These are phyloP conservation scores for Cylindroiulus punctatus DNA, from an alignment of 2,888 invertebrate species.

Conservation along the genomic window DNA sequence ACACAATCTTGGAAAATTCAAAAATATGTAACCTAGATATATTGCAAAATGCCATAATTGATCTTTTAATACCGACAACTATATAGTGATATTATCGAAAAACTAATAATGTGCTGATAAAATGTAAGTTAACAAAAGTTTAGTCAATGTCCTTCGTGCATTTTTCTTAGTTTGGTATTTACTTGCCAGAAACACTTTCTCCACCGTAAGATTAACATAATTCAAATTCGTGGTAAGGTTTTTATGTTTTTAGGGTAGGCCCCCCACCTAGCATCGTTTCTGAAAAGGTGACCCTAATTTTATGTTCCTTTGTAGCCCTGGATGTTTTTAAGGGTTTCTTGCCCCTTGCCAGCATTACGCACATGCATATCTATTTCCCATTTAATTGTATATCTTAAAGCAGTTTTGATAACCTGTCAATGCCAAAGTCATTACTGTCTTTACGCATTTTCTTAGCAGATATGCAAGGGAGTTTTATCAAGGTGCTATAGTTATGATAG, in stretches of 20 bases:
- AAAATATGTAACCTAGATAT: too few species aligned
- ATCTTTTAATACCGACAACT: too few species aligned
- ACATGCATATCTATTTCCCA: conserved; percentile 12
- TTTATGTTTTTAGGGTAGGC: neutral
- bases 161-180: neutral
- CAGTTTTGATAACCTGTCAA: conserved; percentile 47
- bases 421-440: conserved; percentile 43
- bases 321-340: conserved; percentile 35
- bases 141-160: neutral
- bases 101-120: too few species aligned
- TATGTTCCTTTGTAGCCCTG: conserved; percentile 43
- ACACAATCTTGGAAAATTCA: too few species aligned
- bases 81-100: too few species aligned
- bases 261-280: neutral
- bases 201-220: neutral
- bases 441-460: neutral
- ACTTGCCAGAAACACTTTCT: neutral
- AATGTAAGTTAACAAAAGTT: too few species aligned
- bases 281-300: neutral
- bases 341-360: conserved; percentile 17
- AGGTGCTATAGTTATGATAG: neutral
- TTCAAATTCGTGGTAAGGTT: neutral
- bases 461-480: conserved; percentile 36
- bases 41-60: too few species aligned
- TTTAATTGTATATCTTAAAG: conserved; percentile 45